Evolutionary conservation across 1,140 invertebrate genomes (phyloP).

Genomic region (Halictus rubicundus): DNA sequence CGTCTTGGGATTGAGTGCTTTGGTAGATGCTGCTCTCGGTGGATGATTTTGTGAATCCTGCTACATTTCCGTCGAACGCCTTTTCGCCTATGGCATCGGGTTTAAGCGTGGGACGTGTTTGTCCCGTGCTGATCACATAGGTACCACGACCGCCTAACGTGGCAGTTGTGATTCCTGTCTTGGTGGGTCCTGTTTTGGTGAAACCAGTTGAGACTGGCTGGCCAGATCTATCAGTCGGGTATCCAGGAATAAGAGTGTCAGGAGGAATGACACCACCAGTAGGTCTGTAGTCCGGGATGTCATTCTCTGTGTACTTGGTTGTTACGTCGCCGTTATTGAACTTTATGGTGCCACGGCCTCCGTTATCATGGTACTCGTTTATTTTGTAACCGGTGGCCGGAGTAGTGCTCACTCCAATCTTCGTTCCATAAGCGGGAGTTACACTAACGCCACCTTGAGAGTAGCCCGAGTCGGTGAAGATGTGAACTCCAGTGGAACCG

Average conservation of each 20-base stretch:
- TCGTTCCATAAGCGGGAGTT: constrained; percentile 4
- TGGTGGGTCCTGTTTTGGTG: constrained; percentile 75
- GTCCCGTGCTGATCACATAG: constrained; percentile 68
- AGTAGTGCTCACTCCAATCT: background rate
- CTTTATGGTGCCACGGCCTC: constrained; percentile 65
- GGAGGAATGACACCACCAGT: constrained; percentile 50
- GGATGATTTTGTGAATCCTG: constrained; percentile 54
- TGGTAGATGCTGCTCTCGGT: constrained; percentile 6
- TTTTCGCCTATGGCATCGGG: constrained; percentile 72
- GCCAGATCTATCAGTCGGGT: constrained; percentile 35
- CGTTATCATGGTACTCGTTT: constrained; percentile 71
- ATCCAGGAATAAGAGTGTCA: constrained; percentile 41
- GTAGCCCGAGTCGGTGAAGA: background rate
- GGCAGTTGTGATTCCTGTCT: constrained; percentile 75
- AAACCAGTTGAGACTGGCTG: constrained; percentile 40
- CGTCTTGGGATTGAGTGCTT: constrained; percentile 11
- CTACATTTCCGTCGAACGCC: constrained; percentile 70
- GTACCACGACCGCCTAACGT: constrained; percentile 74
- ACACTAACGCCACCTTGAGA: constrained; percentile 23
- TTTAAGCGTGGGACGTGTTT: constrained; percentile 57
- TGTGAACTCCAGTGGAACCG: constrained; percentile 36
- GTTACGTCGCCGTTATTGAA: constrained; percentile 69
- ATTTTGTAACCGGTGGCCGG: constrained; percentile 59
- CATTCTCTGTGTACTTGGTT: constrained; percentile 66
- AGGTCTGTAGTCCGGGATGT: constrained; percentile 58